Conservation (phyloP, 2,888 invertebrate genomes). For the Caenorhabditis sp. region DNA sequence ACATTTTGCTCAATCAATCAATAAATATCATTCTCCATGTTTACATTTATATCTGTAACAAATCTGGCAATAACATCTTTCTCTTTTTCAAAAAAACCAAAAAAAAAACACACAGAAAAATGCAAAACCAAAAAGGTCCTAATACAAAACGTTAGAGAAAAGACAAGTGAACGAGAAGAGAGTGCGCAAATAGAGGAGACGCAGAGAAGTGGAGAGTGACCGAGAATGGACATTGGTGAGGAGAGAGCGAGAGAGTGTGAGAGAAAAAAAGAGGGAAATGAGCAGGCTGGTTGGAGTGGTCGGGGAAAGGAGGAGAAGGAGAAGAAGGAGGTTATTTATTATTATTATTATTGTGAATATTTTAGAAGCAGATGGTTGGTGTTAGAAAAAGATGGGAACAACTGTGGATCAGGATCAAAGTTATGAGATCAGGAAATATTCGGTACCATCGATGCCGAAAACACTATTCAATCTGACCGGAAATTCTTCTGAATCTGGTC, state of each 20-base stretch:
- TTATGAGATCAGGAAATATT: too few species aligned
- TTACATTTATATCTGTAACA: background rate
- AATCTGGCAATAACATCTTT: background rate
- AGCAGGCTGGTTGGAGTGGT: background rate
- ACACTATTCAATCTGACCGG: too few species aligned
- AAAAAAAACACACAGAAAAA: background rate
- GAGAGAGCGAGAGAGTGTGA: constrained; percentile 5
- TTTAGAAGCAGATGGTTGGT: background rate
- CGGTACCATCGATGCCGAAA: too few species aligned
- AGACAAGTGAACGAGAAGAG: constrained; percentile 6
- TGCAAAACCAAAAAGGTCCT: background rate
- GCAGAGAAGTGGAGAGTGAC: constrained; percentile 5
- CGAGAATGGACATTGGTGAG: constrained; percentile 4
- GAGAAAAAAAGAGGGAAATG: constrained; percentile 2
- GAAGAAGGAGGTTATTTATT: background rate
- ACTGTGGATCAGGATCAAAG: too few species aligned
- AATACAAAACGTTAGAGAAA: background rate
- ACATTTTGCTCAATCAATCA: constrained; percentile 16
- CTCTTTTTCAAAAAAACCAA: background rate
- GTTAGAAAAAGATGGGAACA: background rate
- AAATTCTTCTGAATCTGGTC: too few species aligned
- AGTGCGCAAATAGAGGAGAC: background rate
- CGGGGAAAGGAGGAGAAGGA: background rate
- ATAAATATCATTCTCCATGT: background rate
- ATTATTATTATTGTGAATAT: background rate